phyloP scores from a whole-genome alignment of 2,797 vertebrate genomes.

The Sebastes taczanowskii region DNA sequence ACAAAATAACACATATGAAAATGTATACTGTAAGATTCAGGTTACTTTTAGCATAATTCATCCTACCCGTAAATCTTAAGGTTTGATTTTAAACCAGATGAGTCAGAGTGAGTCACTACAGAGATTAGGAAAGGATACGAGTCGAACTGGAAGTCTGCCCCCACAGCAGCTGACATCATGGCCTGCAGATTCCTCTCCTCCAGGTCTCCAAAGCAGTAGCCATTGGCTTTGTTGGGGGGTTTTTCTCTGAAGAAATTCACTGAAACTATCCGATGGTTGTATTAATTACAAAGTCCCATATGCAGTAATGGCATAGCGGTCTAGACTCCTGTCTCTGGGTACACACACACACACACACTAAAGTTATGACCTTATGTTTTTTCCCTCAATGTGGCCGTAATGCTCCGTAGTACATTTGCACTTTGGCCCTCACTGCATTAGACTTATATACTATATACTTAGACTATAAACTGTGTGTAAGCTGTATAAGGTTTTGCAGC shows the following conservation, averaged over 20 bases:
- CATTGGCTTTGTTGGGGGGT: slow-evolving; percentile 90
- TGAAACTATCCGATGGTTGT: slow-evolving; percentile 12
- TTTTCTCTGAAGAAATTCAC: slow-evolving; percentile 6
- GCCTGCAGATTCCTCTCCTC: slow-evolving; percentile 92
- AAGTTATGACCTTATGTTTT: too few relatives aligned
- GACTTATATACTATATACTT: too few relatives aligned
- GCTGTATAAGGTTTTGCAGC: too few relatives aligned
- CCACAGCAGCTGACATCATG: slow-evolving; percentile 95
- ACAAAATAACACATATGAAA: not conserved
- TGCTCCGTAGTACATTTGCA: too few relatives aligned
- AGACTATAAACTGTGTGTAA: too few relatives aligned
- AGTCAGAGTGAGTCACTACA: slow-evolving; percentile 67
- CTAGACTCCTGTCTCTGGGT: slow-evolving; percentile 32
- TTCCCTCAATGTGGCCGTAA: too few relatives aligned
- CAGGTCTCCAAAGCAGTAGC: slow-evolving; percentile 91
- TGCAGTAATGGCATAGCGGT: slow-evolving; percentile 21
- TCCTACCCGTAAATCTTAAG: slow-evolving; percentile 1
- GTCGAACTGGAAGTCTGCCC: slow-evolving; percentile 94
- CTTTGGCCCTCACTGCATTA: too few relatives aligned
- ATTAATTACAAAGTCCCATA: slow-evolving; percentile 18
- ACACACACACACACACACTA: not conserved
- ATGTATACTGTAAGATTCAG: not conserved
- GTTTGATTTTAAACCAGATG: slow-evolving; percentile 46
- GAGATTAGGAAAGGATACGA: slow-evolving; percentile 90
- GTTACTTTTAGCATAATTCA: not conserved